Base-by-base conservation (phyloP, 2,113 vertebrate genomes). In the Psephotus haematonotus region DNA sequence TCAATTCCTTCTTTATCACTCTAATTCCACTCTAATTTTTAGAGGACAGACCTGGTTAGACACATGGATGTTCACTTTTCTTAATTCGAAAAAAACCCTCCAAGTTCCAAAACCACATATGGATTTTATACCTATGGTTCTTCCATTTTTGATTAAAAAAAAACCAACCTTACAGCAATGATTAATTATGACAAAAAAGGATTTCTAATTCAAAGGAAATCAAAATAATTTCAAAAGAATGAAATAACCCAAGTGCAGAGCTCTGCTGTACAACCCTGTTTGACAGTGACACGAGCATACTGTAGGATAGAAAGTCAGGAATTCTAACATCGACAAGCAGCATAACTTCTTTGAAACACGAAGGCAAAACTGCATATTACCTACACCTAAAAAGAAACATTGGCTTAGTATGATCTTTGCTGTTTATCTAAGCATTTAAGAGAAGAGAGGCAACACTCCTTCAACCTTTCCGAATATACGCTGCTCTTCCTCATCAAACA, bases 401-500 rank as follows among this genome's bases (percentile, higher is more conserved):
- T 10, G 0, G 47, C 33, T 93, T 74, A 35, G 53, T 10, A 83
- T 70, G 64, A 91, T 50, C 71, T 80, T 59, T 62, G 28, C 79
- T 94, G 71, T 88, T 95, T 90, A 74, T 69, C 17, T 23, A 87
- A 92, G 62, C 52, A 74, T 88, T 82, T 65, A 85, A 92, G 76
- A 90, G 68, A 68, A 71, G n/a, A 84, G 39, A 85, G 23, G 17
- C 13, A 91, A 90, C 71, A 77, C 33, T 94, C 20, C 33, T 57
- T 57, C 55, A 57, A 14, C 35, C 29, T 92, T 87, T 79, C 29
- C 35, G 74, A 68, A 47, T 50, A 60, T 23, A 27, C 18, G 25
- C 23, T 81, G 55, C 39, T 96, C 90, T 92, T 46, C 52, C 68
- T 90, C 85, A 96, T 96, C 94, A 94, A 93, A 86, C 50, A 71